phyloP scores from a whole-genome alignment of 2,888 invertebrate species.

The Aphodius granarius region DNA sequence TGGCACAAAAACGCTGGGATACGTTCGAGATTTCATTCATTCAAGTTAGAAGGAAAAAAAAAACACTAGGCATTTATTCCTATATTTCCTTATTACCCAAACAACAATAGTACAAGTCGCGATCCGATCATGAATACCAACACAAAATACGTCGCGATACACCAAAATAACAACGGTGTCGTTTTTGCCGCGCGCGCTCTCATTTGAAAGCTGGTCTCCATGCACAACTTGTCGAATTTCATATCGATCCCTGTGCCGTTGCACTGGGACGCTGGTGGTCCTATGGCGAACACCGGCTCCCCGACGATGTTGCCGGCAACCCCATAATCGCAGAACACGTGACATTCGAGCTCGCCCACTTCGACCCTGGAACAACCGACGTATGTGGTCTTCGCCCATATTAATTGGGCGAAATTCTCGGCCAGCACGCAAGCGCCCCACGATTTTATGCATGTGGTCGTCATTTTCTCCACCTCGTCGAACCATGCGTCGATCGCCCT shows the following conservation, averaged over 20 bases:
- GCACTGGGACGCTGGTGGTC: background rate
- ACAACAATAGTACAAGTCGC: background rate
- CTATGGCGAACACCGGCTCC: background rate
- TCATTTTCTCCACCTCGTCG: background rate
- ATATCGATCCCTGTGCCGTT: background rate
- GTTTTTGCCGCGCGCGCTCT: background rate
- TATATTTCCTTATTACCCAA: no score
- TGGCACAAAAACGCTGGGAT: no score
- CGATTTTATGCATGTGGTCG: background rate
- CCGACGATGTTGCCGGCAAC: conserved; percentile 8
- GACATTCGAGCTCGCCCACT: background rate
- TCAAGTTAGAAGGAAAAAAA: no score
- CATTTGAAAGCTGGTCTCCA: background rate
- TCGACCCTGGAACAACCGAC: conserved; percentile 17
- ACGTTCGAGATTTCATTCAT: no score
- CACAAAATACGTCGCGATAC: background rate
- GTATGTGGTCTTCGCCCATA: conserved; percentile 12
- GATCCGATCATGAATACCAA: background rate
- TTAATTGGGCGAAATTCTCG: conserved; percentile 15
- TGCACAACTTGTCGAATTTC: background rate
- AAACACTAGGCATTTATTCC: no score
- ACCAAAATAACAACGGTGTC: background rate
- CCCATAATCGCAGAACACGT: conserved; percentile 16
- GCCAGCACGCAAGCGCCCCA: background rate
- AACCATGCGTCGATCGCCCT: background rate